Evolutionary conservation across 2,888 invertebrate species (phyloP).

Genomic region (Gnatocerus cornutus): DNA sequence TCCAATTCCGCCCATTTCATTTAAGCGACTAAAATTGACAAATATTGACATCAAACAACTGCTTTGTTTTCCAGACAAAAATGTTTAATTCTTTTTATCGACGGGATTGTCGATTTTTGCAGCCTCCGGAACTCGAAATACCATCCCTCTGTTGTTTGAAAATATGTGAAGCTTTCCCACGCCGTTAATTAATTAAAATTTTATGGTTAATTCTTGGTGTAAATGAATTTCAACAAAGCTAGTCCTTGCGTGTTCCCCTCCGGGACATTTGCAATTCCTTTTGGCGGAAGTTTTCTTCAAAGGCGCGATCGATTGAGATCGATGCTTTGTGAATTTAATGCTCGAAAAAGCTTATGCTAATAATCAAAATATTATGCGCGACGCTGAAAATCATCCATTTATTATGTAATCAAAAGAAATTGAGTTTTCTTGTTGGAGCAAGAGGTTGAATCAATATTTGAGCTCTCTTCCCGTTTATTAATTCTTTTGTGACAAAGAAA

Average conservation of each 20-base stretch:
- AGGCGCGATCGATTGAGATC: conserved; percentile 3
- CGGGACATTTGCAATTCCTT: conserved; percentile 38
- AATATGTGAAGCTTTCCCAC: conserved; percentile 16
- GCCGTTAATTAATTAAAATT: conserved; percentile 31
- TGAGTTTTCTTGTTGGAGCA: conserved; percentile 40
- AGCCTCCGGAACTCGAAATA: too few relatives aligned
- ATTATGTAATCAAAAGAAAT: conserved; percentile 39
- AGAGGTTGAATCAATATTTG: conserved; percentile 45
- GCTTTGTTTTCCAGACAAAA: conserved; percentile 4
- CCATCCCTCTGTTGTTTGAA: conserved; percentile 12
- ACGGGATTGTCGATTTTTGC: too few relatives aligned
- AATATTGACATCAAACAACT: conserved; percentile 5
- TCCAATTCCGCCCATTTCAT: background rate
- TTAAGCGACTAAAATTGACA: background rate
- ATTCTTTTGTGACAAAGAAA: conserved; percentile 42
- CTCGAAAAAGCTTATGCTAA: conserved; percentile 16
- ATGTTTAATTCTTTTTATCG: too few relatives aligned
- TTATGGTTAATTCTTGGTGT: conserved; percentile 18
- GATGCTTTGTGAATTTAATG: conserved; percentile 20
- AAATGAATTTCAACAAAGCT: conserved; percentile 18
- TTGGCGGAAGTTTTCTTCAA: conserved; percentile 1
- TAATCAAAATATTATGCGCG: conserved; percentile 29
- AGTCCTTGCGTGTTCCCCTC: conserved; percentile 7
- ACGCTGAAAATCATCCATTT: conserved; percentile 17
- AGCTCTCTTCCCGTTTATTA: conserved; percentile 41